Base-by-base conservation (phyloP, 2,113 vertebrate genomes). In the Cynocephalus volans region DNA sequence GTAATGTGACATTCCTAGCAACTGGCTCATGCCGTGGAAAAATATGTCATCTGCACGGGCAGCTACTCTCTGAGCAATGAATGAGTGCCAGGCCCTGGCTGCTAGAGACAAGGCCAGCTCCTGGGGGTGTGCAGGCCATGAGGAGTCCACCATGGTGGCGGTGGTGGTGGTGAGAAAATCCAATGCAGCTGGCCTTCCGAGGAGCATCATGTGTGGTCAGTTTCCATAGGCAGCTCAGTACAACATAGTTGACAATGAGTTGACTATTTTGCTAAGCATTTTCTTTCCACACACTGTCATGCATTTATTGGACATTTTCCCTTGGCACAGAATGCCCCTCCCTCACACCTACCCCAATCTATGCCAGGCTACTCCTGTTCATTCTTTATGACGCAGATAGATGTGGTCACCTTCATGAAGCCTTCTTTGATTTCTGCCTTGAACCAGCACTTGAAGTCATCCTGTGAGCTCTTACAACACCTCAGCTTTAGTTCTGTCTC, bases 211-310 rank as follows among this genome's bases (percentile, higher is more conserved):
- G 5, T 41, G 86, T 58, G 67, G 65, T 77, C 23, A 6, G 26
- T 86, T 93, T 93, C 81, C 91, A 72, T 9, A 23, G 72, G 45
- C 96, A 62, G 86, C 77, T 60, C 50, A 50, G 70, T 24, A 31
- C 45, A 58, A 24, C 31, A 24, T 69, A 2, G 64, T 76, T 48
- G 81, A 96, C 97, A 96, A 88, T 95, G 82, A 84, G 41, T 80
- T 89, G 24, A 93, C 65, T 96, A 72, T 94, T 93, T 91, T 65
- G 58, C 86, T 54, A 58, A 67, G 41, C 93, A 90, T 97, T 97
- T 94, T 93, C 84, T 95, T 83, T 45, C 93, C 83, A 95, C 98
- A 93, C 93, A 96, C 96, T 60, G 80, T 70, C 33, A 33, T 52
- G 88, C 93, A 70, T 88, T 87, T 80, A 77, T 90, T 94, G 79